Evolutionary conservation across 1,140 invertebrate species (phyloP).

Genomic region (Pteromalus puparum): DNA sequence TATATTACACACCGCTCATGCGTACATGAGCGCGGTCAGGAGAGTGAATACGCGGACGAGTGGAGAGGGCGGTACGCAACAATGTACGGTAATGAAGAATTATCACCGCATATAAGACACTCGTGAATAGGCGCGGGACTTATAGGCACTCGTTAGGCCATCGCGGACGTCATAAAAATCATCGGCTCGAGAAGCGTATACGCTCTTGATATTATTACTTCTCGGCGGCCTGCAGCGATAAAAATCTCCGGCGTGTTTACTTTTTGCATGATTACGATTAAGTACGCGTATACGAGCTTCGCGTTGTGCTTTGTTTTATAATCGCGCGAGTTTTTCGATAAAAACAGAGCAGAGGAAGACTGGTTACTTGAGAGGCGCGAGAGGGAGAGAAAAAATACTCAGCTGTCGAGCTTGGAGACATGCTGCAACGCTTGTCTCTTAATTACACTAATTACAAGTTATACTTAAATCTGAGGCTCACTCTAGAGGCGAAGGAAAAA

Average conservation of each 20-base stretch:
- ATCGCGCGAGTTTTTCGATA: too few relatives aligned
- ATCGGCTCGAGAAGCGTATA: slow-evolving; percentile 57
- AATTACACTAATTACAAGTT: slow-evolving; percentile 53
- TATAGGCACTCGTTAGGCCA: slow-evolving; percentile 69
- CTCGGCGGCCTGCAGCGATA: not conserved
- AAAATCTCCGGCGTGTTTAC: not conserved
- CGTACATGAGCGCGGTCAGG: not conserved
- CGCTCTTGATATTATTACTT: slow-evolving; percentile 46
- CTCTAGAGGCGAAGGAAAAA: not conserved
- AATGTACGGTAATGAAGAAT: slow-evolving; percentile 76
- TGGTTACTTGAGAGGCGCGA: slow-evolving; percentile 3
- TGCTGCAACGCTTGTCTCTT: slow-evolving; percentile 33
- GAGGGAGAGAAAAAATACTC: not conserved
- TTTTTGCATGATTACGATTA: slow-evolving; percentile 1
- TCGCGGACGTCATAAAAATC: slow-evolving; percentile 72
- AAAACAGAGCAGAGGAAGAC: slow-evolving; percentile 17
- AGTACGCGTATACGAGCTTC: not conserved
- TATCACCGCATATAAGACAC: slow-evolving; percentile 72
- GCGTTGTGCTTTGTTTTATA: not conserved
- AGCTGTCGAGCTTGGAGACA: slow-evolving; percentile 45
- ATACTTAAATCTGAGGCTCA: slow-evolving; percentile 29
- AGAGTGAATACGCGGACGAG: not conserved
- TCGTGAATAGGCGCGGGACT: slow-evolving; percentile 63
- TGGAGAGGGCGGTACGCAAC: slow-evolving; percentile 63
- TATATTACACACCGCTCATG: not conserved